phyloP scores from a whole-genome alignment of 2,113 vertebrate species.

The Pseudorasbora parva region DNA sequence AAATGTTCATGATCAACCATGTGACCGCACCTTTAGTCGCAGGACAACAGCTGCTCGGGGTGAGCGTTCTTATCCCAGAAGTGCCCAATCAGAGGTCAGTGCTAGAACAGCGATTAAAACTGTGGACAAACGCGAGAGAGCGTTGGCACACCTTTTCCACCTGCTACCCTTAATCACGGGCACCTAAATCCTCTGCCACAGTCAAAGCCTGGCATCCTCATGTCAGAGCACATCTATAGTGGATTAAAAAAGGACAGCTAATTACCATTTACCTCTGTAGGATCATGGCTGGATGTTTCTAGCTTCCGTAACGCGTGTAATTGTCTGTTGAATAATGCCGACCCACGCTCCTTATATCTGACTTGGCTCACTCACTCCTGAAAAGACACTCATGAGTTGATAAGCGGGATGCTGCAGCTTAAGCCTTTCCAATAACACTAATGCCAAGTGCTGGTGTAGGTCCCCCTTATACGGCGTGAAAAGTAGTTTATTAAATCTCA shows the following conservation, averaged over 20 bases:
- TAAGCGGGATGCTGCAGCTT: constrained; percentile 30
- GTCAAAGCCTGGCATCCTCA: constrained; percentile 39
- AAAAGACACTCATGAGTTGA: constrained; percentile 43
- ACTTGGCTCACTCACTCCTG: constrained; percentile 37
- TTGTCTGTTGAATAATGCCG: constrained; percentile 58
- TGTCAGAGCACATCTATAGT: constrained; percentile 48
- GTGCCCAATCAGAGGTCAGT: not conserved
- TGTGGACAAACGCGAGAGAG: constrained; percentile 4
- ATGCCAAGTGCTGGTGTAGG: not conserved
- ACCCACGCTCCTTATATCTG: constrained; percentile 47
- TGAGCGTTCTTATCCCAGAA: constrained; percentile 1
- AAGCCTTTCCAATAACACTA: constrained; percentile 24
- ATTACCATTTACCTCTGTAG: constrained; percentile 56
- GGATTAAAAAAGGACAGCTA: constrained; percentile 59
- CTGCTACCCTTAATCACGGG: constrained; percentile 50
- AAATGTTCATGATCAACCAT: not conserved
- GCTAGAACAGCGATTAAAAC: not conserved
- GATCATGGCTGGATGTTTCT: constrained; percentile 19
- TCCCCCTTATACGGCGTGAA: constrained; percentile 1
- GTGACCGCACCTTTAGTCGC: not conserved
- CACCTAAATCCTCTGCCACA: constrained; percentile 46
- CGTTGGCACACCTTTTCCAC: constrained; percentile 30
- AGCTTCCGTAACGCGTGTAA: constrained; percentile 51
- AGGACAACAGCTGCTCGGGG: constrained; percentile 42
- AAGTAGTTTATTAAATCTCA: constrained; percentile 39